These are phyloP conservation scores for Gorsachius goisagi DNA, from an alignment of 2,113 vertebrate species.

Conservation along the genomic window DNA sequence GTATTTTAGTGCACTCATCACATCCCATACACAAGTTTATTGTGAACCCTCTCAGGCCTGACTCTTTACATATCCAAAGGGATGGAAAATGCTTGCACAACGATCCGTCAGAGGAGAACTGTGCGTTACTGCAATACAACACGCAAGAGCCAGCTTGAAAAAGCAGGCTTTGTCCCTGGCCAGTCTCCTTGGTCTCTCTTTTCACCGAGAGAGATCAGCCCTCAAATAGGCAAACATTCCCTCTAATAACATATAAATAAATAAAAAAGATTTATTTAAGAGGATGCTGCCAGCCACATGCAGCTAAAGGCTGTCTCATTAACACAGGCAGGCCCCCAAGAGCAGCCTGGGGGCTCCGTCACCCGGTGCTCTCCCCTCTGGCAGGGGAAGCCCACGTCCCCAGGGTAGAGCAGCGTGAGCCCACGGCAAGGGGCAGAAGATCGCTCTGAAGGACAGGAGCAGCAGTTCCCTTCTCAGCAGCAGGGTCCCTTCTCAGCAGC, in stretches of 20 bases:
- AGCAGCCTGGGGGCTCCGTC: background rate
- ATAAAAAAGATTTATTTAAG: background rate
- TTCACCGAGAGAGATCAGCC: background rate
- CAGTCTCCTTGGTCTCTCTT: background rate
- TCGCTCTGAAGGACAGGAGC: background rate
- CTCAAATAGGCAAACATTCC: background rate
- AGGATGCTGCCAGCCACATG: background rate
- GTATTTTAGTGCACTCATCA: background rate
- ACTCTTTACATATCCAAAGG: background rate
- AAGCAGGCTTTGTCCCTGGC: accelerated
- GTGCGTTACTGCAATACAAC: background rate
- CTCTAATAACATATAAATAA: background rate
- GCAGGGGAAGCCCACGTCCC: accelerated
- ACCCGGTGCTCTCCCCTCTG: accelerated
- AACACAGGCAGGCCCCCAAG: background rate
- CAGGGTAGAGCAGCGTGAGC: background rate
- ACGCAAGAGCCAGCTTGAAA: background rate
- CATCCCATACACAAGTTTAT: background rate
- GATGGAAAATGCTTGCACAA: background rate
- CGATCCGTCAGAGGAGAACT: accelerated
- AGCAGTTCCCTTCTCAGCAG: background rate
- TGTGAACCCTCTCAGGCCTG: background rate
- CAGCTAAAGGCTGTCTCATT: background rate
- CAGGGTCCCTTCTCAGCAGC: background rate
- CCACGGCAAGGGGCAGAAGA: background rate